Evolutionary conservation across 2,888 invertebrate genomes (phyloP), one percentile per base, ranked within the genome.

Genomic region (Syrista parreyssii): DNA sequence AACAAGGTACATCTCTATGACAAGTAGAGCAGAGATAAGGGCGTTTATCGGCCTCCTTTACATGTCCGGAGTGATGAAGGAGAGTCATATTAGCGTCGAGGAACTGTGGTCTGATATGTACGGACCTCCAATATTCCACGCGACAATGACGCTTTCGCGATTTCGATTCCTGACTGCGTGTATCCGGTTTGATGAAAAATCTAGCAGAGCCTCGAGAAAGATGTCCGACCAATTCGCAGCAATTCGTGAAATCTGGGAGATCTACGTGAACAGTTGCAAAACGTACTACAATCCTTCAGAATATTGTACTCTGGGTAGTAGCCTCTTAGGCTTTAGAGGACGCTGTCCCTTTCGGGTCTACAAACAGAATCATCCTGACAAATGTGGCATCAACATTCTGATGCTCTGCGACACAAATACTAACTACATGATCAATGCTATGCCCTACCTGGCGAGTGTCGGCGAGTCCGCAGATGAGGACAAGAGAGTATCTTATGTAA

Each of bases 301-400:
- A 76, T 80, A 77, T 32, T 80, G 76, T 75, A 79, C 81, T 23
- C 76, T 79, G 11, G 83, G 80, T 72, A 77, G 78, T 36, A 77
- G 77, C 35, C 73, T 79, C 33, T 55, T 82, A 72, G 75, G 78
- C 12, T 83, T 81, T 71, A 68, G 83, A 34, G 82, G 79, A 36
- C 79, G 76, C 36, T 84, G 82, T 75, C 79, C 79, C 12, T 83
- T 83, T 72, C 76, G 79, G 15, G 75, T 81, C 11, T 81, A 83
- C 72, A 84, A 82, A 40, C 78, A 80, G 23, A 68, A 76, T 32
- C 78, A 80, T n/a, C 75, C 79, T 32, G 79, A 81, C 68, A 79
- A 82, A 76, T 81, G 79, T 40, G 81, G 83, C 15, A 82, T 83
- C 30, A 82, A 83, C 75, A 78, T 81, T 34, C 75, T 78, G 32